Conservation (phyloP, 2,888 invertebrate species). For the Drosophila histrio region DNA sequence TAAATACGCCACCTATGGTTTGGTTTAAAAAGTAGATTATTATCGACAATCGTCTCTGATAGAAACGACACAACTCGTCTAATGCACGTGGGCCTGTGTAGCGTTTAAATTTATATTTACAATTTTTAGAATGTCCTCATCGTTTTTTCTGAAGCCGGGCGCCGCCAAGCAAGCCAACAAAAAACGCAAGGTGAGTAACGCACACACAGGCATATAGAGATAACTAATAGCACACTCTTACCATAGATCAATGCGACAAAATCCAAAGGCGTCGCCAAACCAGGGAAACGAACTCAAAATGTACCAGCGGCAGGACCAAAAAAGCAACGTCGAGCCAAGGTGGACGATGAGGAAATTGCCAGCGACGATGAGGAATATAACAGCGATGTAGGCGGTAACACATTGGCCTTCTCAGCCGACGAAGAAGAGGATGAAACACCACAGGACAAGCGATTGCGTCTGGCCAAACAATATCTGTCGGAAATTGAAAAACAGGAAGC, state of each 20-base stretch:
- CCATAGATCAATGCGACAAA: slow-evolving; percentile 31
- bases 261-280: slow-evolving; percentile 36
- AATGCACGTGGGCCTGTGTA: slow-evolving; percentile 55
- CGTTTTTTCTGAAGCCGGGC: slow-evolving; percentile 86
- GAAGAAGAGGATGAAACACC: slow-evolving; percentile 88
- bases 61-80: too few relatives aligned
- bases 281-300: slow-evolving; percentile 44
- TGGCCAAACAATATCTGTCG: slow-evolving; percentile 95
- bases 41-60: too few relatives aligned
- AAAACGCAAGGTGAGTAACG: slow-evolving; percentile 85
- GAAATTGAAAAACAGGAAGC: slow-evolving; percentile 93
- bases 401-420: slow-evolving; percentile 73
- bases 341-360: slow-evolving; percentile 87
- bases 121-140: slow-evolving; percentile 83
- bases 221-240: background rate
- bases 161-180: slow-evolving; percentile 85
- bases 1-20: too few relatives aligned
- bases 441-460: slow-evolving; percentile 94
- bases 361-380: slow-evolving; percentile 88
- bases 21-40: too few relatives aligned
- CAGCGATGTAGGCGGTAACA: slow-evolving; percentile 84
- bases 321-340: slow-evolving; percentile 60
- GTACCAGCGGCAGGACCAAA: slow-evolving; percentile 81
- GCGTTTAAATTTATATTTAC: slow-evolving; percentile 30
- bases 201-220: background rate